These are phyloP conservation scores for Monochamus alternatus DNA, from an alignment of 2,888 invertebrate genomes.

Conservation along the genomic window DNA sequence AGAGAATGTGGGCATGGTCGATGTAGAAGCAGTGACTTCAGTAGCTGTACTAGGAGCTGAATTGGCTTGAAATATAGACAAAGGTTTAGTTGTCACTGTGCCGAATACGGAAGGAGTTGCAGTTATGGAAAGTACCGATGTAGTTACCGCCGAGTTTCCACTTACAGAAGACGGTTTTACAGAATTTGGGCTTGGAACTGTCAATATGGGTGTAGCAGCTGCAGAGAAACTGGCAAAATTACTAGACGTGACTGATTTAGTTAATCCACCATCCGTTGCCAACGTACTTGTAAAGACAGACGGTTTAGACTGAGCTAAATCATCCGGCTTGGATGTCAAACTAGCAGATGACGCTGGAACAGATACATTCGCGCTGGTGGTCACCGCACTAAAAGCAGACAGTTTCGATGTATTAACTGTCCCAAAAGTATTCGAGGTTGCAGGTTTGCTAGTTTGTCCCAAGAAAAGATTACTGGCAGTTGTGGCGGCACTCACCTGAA, in stretches of 20 bases:
- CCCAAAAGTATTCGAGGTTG: conserved; percentile 18
- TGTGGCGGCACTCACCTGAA: neutral
- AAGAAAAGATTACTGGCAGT: neutral
- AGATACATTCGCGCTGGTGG: conserved; percentile 19
- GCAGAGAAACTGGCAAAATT: neutral
- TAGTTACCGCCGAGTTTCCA: neutral
- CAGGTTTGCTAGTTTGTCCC: conserved; percentile 24
- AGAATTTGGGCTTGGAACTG: neutral
- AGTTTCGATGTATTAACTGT: conserved; percentile 1
- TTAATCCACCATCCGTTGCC: conserved; percentile 44
- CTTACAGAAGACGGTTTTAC: conserved; percentile 1
- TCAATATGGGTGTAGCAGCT: neutral
- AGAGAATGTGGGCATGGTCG: neutral
- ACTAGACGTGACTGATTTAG: conserved; percentile 28
- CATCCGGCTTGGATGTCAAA: conserved; percentile 20
- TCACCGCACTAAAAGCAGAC: conserved; percentile 13
- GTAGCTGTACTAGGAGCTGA: conserved; percentile 1
- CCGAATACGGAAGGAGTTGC: neutral
- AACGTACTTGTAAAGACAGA: conserved; percentile 65
- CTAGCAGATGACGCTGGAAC: neutral
- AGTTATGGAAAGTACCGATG: neutral
- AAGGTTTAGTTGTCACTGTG: conserved; percentile 4
- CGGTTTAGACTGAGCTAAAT: conserved; percentile 31
- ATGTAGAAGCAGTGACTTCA: conserved; percentile 20
- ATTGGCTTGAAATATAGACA: neutral